Percentiles rank a stretch among this genome's conserved stretches.
phyloP scores from a whole-genome alignment of 2,113 vertebrate genomes.

The Cricetomys ansorgei region DNA sequence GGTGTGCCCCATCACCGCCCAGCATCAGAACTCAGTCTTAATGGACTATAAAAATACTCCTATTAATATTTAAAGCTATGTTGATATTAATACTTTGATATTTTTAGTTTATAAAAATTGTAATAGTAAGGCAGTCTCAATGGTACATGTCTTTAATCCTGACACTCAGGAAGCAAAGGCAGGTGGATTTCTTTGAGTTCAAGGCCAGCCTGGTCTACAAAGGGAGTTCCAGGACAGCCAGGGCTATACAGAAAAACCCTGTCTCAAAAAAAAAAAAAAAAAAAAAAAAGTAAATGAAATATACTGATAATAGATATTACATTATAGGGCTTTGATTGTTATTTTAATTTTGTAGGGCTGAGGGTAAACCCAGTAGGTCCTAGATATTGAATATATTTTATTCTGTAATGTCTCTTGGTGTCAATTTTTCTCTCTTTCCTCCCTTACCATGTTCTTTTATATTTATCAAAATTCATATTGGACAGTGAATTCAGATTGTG shows the following conservation, averaged over 20 bases:
- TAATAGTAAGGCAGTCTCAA: not conserved
- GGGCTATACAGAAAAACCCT: not conserved
- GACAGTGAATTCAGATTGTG: not conserved
- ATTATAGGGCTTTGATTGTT: not conserved
- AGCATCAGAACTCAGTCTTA: not conserved
- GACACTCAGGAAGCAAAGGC: not conserved
- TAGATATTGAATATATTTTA: not conserved
- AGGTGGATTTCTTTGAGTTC: not conserved
- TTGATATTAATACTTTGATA: not conserved
- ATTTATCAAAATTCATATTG: not conserved
- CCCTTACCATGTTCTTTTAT: not conserved
- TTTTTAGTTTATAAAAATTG: conserved; percentile 5
- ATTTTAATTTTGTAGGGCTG: not conserved
- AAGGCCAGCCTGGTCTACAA: not conserved
- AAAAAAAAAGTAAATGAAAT: not conserved
- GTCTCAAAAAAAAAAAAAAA: not conserved
- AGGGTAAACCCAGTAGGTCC: not conserved
- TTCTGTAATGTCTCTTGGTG: not conserved
- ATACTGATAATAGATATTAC: not conserved
- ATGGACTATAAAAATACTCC: not conserved
- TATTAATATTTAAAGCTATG: not conserved
- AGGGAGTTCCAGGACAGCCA: not conserved
- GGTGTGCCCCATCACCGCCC: too few species aligned
- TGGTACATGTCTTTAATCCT: not conserved
- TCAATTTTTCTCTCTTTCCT: not conserved